Conservation (phyloP, 2,888 invertebrate genomes). For the Drosophila atripex region DNA sequence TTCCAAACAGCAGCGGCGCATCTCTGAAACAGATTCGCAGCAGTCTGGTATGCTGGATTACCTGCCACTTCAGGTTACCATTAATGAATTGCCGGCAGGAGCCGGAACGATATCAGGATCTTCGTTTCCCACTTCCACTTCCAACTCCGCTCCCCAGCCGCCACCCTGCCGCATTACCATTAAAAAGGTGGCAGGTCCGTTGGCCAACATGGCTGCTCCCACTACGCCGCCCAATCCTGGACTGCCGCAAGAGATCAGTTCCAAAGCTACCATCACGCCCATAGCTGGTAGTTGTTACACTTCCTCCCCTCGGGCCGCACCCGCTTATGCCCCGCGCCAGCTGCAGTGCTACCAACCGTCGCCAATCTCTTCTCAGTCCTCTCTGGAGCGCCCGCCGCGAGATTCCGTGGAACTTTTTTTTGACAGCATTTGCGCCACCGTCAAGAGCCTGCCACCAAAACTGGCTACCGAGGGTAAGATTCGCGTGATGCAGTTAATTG, state of each 20-base stretch:
- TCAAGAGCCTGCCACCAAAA: conserved; percentile 67
- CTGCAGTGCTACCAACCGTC: conserved; percentile 58
- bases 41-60: conserved; percentile 72
- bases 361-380: conserved; percentile 32
- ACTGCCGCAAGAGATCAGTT: conserved; percentile 57
- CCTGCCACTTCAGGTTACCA: conserved; percentile 70
- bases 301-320: conserved; percentile 35
- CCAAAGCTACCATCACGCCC: conserved; percentile 74
- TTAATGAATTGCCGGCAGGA: conserved; percentile 63
- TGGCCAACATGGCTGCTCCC: conserved; percentile 21
- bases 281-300: conserved; percentile 47
- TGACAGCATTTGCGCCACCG: conserved; percentile 73
- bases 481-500: conserved; percentile 72
- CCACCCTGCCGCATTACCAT: conserved; percentile 73
- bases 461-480: conserved; percentile 73
- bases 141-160: conserved; percentile 38
- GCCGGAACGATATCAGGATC: not conserved
- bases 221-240: conserved; percentile 20
- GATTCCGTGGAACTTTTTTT: conserved; percentile 73
- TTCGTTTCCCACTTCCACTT: conserved; percentile 23
- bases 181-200: conserved; percentile 66
- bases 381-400: conserved; percentile 36
- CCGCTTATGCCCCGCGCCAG: conserved; percentile 44
- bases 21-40: conserved; percentile 71
- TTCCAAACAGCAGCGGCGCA: conserved; percentile 54